phyloP scores from a whole-genome alignment of 2,888 invertebrate genomes.

The Steinernema carpocapsae region DNA sequence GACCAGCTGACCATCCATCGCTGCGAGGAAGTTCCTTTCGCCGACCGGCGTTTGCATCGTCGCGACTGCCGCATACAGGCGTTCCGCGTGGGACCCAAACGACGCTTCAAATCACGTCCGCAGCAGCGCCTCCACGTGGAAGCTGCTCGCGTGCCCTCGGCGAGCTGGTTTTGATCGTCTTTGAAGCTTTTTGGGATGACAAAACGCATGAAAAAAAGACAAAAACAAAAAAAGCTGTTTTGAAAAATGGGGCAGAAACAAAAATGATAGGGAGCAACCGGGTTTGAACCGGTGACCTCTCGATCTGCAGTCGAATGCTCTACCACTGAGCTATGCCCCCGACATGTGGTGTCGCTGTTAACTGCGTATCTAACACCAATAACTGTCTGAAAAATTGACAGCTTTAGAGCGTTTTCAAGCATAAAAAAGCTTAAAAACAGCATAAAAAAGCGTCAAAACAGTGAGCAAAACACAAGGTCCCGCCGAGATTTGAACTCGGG shows the following conservation, averaged over 20 bases:
- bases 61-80: background rate
- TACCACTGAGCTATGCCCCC: constrained; percentile 52
- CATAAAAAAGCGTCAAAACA: too few relatives aligned
- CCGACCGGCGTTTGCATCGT: background rate
- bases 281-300: constrained; percentile 54
- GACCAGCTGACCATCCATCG: too few relatives aligned
- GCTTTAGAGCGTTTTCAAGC: background rate
- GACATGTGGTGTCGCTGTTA: background rate
- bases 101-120: too few relatives aligned
- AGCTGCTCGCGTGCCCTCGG: too few relatives aligned
- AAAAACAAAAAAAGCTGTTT: too few relatives aligned
- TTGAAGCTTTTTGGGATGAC: too few relatives aligned
- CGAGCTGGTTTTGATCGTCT: too few relatives aligned
- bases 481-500: constrained; percentile 57
- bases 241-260: background rate
- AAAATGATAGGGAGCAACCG: constrained; percentile 29
- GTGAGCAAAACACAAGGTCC: constrained; percentile 4
- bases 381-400: background rate
- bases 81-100: too few relatives aligned
- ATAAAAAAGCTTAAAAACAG: background rate
- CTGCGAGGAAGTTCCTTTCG: too few relatives aligned
- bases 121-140: too few relatives aligned
- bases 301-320: constrained; percentile 58
- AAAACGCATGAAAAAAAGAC: too few relatives aligned
- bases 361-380: background rate